These are phyloP conservation scores for Oreonectes daqikongensis DNA, from an alignment of 2,797 vertebrate genomes.

Conservation along the genomic window DNA sequence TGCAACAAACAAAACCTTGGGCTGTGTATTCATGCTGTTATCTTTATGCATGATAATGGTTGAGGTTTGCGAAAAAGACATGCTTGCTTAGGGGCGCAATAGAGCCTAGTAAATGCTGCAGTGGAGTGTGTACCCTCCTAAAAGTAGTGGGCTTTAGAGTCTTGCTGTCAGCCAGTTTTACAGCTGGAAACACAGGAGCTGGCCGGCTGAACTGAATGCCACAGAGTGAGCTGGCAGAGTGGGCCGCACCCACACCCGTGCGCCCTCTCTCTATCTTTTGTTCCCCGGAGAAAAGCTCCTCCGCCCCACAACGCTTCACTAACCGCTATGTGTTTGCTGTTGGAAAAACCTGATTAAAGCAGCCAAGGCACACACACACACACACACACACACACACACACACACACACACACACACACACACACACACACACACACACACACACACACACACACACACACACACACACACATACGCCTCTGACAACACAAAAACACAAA, in stretches of 20 bases:
- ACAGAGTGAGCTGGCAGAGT: conserved; percentile 68
- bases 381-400: conserved; percentile 55
- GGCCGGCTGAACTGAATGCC: conserved; percentile 74
- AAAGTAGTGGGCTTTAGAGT: conserved; percentile 67
- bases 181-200: conserved; percentile 79
- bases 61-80: conserved; percentile 38
- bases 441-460: conserved; percentile 58
- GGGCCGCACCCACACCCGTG: conserved; percentile 69
- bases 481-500: conserved; percentile 70
- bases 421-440: conserved; percentile 69
- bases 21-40: conserved; percentile 43
- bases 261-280: conserved; percentile 77
- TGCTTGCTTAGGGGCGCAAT: conserved; percentile 62
- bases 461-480: conserved; percentile 40
- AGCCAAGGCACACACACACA: conserved; percentile 60
- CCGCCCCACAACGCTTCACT: conserved; percentile 77
- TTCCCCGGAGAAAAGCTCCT: conserved; percentile 74
- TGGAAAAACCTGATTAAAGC: conserved; percentile 77
- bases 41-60: conserved; percentile 39
- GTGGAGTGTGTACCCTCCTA: conserved; percentile 70
- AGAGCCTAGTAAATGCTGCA: conserved; percentile 67
- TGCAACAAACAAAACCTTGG: conserved; percentile 40
- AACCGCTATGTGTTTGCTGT: conserved; percentile 77
- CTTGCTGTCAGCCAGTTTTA: conserved; percentile 78
- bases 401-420: conserved; percentile 69